Evolutionary conservation across 2,797 vertebrate species (phyloP), one percentile per base, ranked within the genome.

Genomic region (Scyliorhinus canicula): DNA sequence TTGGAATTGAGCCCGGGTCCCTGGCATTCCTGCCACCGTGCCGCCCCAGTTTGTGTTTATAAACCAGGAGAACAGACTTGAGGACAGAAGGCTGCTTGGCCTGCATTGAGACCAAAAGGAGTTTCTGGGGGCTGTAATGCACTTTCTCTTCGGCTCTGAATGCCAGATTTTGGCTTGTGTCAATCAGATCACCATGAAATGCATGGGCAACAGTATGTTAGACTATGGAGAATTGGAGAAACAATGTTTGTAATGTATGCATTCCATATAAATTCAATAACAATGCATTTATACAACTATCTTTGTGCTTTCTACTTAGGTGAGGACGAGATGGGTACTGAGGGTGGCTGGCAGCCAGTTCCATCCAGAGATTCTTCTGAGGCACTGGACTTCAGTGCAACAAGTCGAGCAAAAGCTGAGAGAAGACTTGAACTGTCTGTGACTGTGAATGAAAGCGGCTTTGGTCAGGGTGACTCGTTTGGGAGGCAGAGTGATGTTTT

Each of bases 341-440:
- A 94, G 50, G 67, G 65, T 31, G 67, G 47, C 55, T 94, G 93
- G 93, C 65, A 69, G 21, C 67, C 35, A 35, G 47, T 71, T 74
- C 65, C 47, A 31, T 74, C 65, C 65, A 94, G 93, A 52, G 93
- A 94, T 52, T 69, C 44, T 19, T 74, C 93, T 19, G 67, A 94
- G 93, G 93, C 93, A 35, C 44, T 94, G 21, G 93, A 94, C 67
- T 94, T 94, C 63, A 94, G 93, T 50, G 74, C 67, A 94, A 94
- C 93, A 52, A 94, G 69, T 74, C 6, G 65, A 74, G 31, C 31
- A 9, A 94, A 94, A 94, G 63, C 93, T n/a, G 93, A 94, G 67
- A 71, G 93, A 74, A 94, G 93, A 74, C 67, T 94, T 94, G 93
- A 94, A 52, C 67, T 94, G 67, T 94, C 93, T 74, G 67, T 69